phyloP scores from a whole-genome alignment of 2,797 vertebrate species.

The Otolemur crassicaudatus region DNA sequence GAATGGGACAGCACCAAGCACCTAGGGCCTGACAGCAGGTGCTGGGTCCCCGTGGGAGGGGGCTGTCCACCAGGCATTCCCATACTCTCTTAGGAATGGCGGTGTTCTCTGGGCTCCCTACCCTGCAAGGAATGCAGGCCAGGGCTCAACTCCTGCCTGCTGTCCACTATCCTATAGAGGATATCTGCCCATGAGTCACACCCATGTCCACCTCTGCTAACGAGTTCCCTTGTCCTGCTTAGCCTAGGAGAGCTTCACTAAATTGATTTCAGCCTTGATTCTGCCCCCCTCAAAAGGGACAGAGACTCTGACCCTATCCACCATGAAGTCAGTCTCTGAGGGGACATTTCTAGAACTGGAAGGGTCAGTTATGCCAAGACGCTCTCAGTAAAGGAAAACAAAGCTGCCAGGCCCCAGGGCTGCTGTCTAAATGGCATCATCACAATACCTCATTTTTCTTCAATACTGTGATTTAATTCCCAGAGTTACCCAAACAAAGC shows the following conservation, averaged over 20 bases:
- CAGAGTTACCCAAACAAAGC: not conserved
- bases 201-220: not conserved
- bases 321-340: not conserved
- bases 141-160: not conserved
- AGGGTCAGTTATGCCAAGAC: not conserved
- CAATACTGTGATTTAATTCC: not conserved
- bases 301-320: not conserved
- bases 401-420: not conserved
- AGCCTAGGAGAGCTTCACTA: not conserved
- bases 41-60: not conserved
- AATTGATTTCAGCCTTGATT: not conserved
- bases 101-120: not conserved
- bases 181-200: not conserved
- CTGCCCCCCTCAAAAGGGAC: constrained; percentile 12
- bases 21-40: not conserved
- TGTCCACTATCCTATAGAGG: not conserved
- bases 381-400: not conserved
- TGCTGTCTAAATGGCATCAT: not conserved
- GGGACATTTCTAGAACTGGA: not conserved
- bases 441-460: not conserved
- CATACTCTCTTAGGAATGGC: not conserved
- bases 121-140: not conserved
- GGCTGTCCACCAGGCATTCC: not conserved
- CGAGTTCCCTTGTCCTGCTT: not conserved
- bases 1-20: not conserved